Evolutionary conservation across 1,140 invertebrate species (phyloP).

Genomic region (Belonocnema kinseyi): DNA sequence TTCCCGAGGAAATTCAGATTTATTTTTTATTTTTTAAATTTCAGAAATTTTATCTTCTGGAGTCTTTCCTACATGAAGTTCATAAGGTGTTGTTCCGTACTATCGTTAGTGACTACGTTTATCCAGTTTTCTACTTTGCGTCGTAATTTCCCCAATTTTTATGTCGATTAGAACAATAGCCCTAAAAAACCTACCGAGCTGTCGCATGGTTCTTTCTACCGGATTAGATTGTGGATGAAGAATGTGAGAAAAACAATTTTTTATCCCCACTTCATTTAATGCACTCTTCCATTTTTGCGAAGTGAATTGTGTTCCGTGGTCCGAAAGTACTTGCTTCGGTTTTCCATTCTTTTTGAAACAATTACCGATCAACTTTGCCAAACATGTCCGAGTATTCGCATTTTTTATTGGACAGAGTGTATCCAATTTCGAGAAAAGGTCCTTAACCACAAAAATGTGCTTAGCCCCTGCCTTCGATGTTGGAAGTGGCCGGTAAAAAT

Average conservation of each 20-base stretch:
- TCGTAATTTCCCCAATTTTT: background rate
- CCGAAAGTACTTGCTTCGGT: slow-evolving; percentile 31
- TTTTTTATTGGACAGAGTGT: no score
- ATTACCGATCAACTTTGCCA: slow-evolving; percentile 4
- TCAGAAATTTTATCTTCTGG: no score
- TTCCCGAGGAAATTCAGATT: no score
- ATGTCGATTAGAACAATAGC: slow-evolving; percentile 4
- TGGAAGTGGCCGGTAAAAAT: slow-evolving; percentile 39
- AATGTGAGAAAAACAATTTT: slow-evolving; percentile 18
- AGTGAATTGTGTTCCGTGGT: slow-evolving; percentile 39
- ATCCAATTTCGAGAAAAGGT: slow-evolving; percentile 36
- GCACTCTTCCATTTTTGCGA: no score
- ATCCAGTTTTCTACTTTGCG: background rate
- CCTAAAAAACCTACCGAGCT: slow-evolving; percentile 35
- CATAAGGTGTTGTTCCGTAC: background rate
- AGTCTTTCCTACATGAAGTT: no score
- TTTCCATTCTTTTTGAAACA: slow-evolving; percentile 27
- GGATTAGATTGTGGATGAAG: slow-evolving; percentile 37
- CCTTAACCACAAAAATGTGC: slow-evolving; percentile 1
- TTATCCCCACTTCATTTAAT: slow-evolving; percentile 21
- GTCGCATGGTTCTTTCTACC: slow-evolving; percentile 34
- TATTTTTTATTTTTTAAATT: no score
- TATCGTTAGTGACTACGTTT: background rate
- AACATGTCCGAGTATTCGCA: no score
- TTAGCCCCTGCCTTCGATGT: background rate